A percentile compares a stretch with the other conserved stretches of the same genome.
Evolutionary conservation across 2,113 vertebrate genomes (phyloP).

Genomic region (crab-eating macaque (Macaca fascicularis)): DNA sequence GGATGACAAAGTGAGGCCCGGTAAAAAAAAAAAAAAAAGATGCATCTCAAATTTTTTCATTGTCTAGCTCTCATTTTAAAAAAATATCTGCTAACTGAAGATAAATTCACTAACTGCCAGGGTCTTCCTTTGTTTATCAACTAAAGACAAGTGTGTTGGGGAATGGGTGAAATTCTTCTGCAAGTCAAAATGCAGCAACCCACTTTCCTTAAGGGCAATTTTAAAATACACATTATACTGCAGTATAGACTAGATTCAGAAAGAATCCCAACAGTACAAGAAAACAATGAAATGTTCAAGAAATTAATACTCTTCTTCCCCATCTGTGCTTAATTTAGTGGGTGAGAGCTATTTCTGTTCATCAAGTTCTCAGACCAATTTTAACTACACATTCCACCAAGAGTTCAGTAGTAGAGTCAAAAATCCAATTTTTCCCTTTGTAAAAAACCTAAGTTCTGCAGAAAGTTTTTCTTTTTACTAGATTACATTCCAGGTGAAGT

Average conservation of each 20-base stretch:
- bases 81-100: background rate
- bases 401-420: background rate
- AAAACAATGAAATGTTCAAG: constrained; percentile 4
- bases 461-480: background rate
- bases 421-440: background rate
- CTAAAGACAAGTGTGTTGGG: background rate
- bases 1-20: no score
- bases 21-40: background rate
- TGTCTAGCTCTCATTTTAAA: background rate
- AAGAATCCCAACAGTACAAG: background rate
- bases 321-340: background rate
- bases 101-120: background rate
- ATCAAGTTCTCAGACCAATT: constrained; percentile 2
- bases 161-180: background rate
- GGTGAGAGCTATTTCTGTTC: background rate
- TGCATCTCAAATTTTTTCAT: background rate
- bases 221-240: constrained; percentile 1
- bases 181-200: background rate
- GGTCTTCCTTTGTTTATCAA: constrained; percentile 20
- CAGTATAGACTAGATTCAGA: background rate
- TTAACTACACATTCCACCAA: constrained; percentile 16
- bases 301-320: background rate
- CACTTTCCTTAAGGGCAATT: background rate
- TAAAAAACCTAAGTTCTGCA: background rate
- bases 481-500: background rate